Percentiles rank a stretch among this genome's conserved stretches.
Conservation (phyloP, 2,888 invertebrate species). For the Rhagophthalmus giganteus region DNA sequence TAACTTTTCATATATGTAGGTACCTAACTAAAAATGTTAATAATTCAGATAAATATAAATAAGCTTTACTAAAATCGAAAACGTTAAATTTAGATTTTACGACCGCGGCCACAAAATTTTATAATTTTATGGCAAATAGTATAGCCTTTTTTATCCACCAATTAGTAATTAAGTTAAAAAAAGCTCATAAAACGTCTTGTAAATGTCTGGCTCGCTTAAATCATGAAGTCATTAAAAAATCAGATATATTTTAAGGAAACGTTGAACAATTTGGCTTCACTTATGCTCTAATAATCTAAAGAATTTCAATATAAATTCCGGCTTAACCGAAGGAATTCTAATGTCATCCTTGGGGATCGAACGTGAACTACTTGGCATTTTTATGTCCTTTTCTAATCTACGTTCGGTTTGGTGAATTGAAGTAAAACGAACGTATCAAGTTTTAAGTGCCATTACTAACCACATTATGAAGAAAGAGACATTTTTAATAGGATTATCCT, state of each 20-base stretch:
- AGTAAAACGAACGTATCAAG: slow-evolving; percentile 8
- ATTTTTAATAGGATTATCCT: slow-evolving; percentile 35
- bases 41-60: too few species aligned
- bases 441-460: slow-evolving; percentile 25
- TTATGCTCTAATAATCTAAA: slow-evolving; percentile 7
- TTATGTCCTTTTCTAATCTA: slow-evolving; percentile 9
- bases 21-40: too few species aligned
- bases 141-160: too few species aligned
- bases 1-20: too few species aligned
- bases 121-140: too few species aligned
- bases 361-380: slow-evolving; percentile 1
- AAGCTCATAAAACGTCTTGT: not conserved
- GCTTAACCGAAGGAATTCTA: slow-evolving; percentile 15
- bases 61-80: too few species aligned
- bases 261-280: not conserved
- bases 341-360: slow-evolving; percentile 5
- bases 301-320: slow-evolving; percentile 27
- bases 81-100: too few species aligned
- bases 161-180: too few species aligned
- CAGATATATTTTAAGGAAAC: not conserved
- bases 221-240: too few species aligned
- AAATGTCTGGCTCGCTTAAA: not conserved
- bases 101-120: too few species aligned
- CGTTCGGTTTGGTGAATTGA: not conserved
- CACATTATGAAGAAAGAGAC: slow-evolving; percentile 30